Evolutionary conservation across 53 echinoderm and acorn worm genomes (phyloP), one percentile per base, ranked within the genome.

Genomic region (Holothuria scabra): DNA sequence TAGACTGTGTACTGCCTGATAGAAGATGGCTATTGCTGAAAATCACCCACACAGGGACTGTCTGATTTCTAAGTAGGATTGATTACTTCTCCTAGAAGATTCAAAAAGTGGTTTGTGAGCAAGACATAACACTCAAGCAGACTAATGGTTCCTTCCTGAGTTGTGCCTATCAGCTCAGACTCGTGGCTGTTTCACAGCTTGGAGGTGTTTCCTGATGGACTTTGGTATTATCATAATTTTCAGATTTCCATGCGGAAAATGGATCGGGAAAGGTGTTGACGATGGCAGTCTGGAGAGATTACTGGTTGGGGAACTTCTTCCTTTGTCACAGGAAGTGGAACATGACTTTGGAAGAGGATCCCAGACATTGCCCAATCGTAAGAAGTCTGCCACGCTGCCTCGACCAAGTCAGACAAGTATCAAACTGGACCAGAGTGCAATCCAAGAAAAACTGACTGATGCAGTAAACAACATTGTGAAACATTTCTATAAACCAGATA

Each of bases 381-480:
- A 85, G 84, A 79, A 87, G 64, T 32, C 83, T 61, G 25, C 80
- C 31, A 29, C 80, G n/a, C 14, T 69, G n/a, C 67, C 70, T 82
- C 80, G 82, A 23, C 67, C 75, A 2, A 64, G 37, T 64, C 82
- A 81, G 26, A 81, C 63, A 8, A 64, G 64, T 26, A 64, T 81
- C 12, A 93, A 96, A 69, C 93, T 93, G 33, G 93, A 95, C 66
- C 90, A 90, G 83, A 93, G 90, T 56, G 76, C 76, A 34, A 92
- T 99, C 22, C 99, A 99, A 84, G 99, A 99, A 69, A 95, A 92
- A 67, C 68, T 99, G 81, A 99, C 99, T 2, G 99, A 99, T 88
- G 99, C 94, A 2, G 94, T 99, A 33, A 99, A 99, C 69, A 94
- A 91, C 75, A 99, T 99, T 80, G 99, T 99, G 86, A 99, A 99